Evolutionary conservation across 2,113 vertebrate genomes (phyloP), one percentile per base, ranked within the genome.

Genomic region (Carassius gibelio): DNA sequence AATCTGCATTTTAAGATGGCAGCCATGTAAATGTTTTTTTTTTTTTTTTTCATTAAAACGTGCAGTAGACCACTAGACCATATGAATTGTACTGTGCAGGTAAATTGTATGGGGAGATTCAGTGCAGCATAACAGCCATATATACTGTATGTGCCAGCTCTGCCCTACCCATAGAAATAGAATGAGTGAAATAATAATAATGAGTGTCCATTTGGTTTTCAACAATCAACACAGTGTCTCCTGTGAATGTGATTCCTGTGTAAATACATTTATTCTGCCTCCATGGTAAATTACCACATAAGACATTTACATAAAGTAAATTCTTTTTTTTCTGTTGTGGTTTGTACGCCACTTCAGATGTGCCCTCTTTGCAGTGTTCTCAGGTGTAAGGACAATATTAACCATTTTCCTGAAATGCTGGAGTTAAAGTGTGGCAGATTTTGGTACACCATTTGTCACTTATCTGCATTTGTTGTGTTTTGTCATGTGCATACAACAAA

Each of bases 121-220:
- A 36, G 6, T 19, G 50, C 50, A 55, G 75, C 48, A 19, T 77
- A 55, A 77, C 30, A 30, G 23, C 23, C 45, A 77, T 21, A 11
- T 55, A 34, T 34, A 34, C 26, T 26, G 26, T 77, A 3, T 30
- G 30, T 77, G 3, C 15, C 45, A 77, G 50, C 48, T 57, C 50
- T 34, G 75, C 36, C 1, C 30, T 15, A 52, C 5, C 26, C 4
- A 57, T 55, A 36, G 15, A 77, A 77, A 34, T 10, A 52, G n/a
- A 75, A 57, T 30, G 23, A 75, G 42, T 23, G 13, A 50, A 48
- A 75, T 75, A 75, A 75, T 14, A 75, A 45, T 75, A 75, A 75
- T 74, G 21, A 48, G 42, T 23, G 11, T 74, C 71, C 71, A 75
- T 75, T 11, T 75, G 71, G 11, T 26, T 75, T 75, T 50, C 42